phyloP scores from a whole-genome alignment of 1,140 invertebrate genomes.

The Cydia pomonella region DNA sequence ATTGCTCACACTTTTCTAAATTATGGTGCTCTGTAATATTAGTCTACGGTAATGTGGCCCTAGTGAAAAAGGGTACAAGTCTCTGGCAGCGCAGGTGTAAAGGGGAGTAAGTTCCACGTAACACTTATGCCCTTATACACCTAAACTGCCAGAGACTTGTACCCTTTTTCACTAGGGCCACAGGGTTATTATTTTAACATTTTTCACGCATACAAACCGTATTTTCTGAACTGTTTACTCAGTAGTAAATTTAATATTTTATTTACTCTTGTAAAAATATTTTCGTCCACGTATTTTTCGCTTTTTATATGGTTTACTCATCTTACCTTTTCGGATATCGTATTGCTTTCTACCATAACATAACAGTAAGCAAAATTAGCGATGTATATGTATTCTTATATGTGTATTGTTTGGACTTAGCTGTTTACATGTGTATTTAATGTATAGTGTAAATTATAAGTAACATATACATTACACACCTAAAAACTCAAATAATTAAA shows the following conservation, averaged over 20 bases:
- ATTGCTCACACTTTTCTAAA: slow-evolving; percentile 44
- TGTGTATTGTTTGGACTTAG: slow-evolving; percentile 27
- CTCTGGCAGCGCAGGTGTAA: no score
- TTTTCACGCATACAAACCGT: slow-evolving; percentile 8
- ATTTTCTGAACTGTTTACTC: slow-evolving; percentile 27
- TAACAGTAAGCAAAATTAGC: not conserved
- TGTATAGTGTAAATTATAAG: slow-evolving; percentile 41
- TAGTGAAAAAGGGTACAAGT: no score
- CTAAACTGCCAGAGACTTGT: no score
- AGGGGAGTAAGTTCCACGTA: no score
- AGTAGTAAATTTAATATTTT: slow-evolving; percentile 7
- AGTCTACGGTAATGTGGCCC: no score
- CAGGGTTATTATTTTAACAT: slow-evolving; percentile 25
- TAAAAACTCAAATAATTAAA: not conserved
- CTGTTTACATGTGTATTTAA: slow-evolving; percentile 41
- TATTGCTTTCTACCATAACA: not conserved
- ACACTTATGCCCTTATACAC: no score
- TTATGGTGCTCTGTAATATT: slow-evolving; percentile 50
- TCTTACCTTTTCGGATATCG: not conserved
- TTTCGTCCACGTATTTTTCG: slow-evolving; percentile 36
- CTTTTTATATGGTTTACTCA: not conserved
- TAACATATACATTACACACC: slow-evolving; percentile 14
- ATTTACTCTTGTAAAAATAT: slow-evolving; percentile 1
- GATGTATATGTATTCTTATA: slow-evolving; percentile 16
- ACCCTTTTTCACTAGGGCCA: no score